A percentile compares a stretch with the other conserved stretches of the same genome.
Evolutionary conservation across 2,888 invertebrate species (phyloP).

Genomic region (Perithous albicinctus): DNA sequence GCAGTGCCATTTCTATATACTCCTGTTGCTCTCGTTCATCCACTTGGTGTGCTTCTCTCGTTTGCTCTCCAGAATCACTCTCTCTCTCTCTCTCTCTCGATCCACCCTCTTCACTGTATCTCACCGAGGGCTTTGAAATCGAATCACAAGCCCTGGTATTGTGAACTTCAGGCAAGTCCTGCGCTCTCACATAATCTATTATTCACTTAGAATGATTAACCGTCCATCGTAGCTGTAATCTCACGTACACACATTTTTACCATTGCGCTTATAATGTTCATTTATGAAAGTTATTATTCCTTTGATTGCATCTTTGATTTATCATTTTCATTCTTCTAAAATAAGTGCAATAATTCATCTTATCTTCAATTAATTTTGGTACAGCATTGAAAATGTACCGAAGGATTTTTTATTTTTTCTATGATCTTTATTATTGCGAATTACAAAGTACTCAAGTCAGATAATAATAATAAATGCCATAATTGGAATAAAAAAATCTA

Average conservation of each 20-base stretch:
- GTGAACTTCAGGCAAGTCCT: background rate
- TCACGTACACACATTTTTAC: background rate
- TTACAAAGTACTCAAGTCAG: too few species aligned
- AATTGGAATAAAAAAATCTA: too few species aligned
- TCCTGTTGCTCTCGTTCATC: slow-evolving; percentile 9
- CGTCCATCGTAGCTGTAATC: background rate
- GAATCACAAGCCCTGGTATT: slow-evolving; percentile 39
- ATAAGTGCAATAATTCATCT: too few species aligned
- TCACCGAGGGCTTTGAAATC: slow-evolving; percentile 29
- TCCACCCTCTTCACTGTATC: slow-evolving; percentile 21
- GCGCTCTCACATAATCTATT: slow-evolving; percentile 38
- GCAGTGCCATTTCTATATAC: slow-evolving; percentile 24
- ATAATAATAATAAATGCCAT: too few species aligned
- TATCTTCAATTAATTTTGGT: too few species aligned
- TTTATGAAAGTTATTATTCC: background rate
- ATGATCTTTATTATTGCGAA: too few species aligned
- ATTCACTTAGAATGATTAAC: slow-evolving; percentile 45
- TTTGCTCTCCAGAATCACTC: slow-evolving; percentile 15
- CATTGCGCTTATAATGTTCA: too few species aligned
- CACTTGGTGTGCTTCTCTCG: slow-evolving; percentile 39
- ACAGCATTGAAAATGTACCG: too few species aligned
- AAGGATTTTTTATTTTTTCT: too few species aligned
- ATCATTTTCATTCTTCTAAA: too few species aligned
- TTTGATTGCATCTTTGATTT: background rate
- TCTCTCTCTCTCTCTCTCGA: too few species aligned